phyloP scores from a whole-genome alignment of 2,113 vertebrate species.

The Barbus barbus region DNA sequence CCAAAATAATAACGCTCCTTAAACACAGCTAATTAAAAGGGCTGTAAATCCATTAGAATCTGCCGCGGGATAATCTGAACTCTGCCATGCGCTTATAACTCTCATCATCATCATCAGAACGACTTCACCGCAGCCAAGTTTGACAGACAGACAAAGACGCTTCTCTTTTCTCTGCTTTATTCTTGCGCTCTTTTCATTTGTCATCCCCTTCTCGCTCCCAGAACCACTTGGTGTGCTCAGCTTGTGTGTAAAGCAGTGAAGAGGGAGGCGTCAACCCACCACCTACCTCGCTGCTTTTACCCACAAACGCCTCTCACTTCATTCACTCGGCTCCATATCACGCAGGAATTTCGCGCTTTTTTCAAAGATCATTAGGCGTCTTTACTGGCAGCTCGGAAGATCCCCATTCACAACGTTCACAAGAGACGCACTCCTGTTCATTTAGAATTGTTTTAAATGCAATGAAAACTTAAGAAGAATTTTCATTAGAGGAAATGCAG shows the following conservation, averaged over 20 bases:
- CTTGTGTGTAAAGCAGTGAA: not conserved
- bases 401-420: slow-evolving; percentile 56
- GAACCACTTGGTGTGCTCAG: not conserved
- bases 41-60: slow-evolving; percentile 99
- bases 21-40: slow-evolving; percentile 93
- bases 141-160: slow-evolving; percentile 68
- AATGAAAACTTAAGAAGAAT: slow-evolving; percentile 66
- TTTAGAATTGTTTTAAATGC: slow-evolving; percentile 75
- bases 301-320: slow-evolving; percentile 55
- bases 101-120: slow-evolving; percentile 99
- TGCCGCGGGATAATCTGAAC: slow-evolving; percentile 99
- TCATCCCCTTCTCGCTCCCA: not conserved
- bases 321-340: slow-evolving; percentile 57
- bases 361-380: slow-evolving; percentile 62
- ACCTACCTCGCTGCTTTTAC: slow-evolving; percentile 3
- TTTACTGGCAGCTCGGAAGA: slow-evolving; percentile 60
- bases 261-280: slow-evolving; percentile 10
- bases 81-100: slow-evolving; percentile 95
- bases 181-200: not conserved
- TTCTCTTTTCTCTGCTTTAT: not conserved
- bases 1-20: slow-evolving; percentile 88
- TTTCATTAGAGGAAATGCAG: slow-evolving; percentile 77
- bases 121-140: slow-evolving; percentile 95
- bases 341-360: slow-evolving; percentile 62
- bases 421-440: slow-evolving; percentile 60